Base-by-base conservation (phyloP, 2,888 invertebrate species). In the Melinaea marsaeus region DNA sequence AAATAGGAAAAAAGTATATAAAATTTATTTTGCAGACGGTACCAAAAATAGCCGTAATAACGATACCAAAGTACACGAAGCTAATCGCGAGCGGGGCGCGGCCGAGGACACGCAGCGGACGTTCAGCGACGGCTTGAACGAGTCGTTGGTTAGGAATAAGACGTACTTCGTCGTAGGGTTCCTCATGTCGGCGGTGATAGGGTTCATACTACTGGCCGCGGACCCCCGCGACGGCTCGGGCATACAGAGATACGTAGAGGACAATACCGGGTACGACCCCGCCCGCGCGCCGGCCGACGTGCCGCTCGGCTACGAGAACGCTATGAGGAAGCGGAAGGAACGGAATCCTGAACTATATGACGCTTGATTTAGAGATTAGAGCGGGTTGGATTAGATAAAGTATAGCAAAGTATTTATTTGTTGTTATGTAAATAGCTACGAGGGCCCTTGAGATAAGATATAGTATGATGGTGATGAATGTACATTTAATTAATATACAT, bases 391-490 rank as follows among this genome's bases (percentile, higher is more conserved):
- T 9, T 64, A 55, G 33, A 62, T 48, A 60, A 32, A 32, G 37
- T n/a, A 22, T 42, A 3, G 11, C 13, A 58, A 63, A 64, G 59
- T 66, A 55, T 67, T 32, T 57, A 48, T 35, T 57, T 37, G 60
- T 11, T 51, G 57, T 60, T 64, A 63, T 57, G 47, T 62, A 47
- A 42, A 32, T 55, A 34, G 33, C 47, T 54, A 58, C 42, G 54
- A 55, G 51, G 42, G 45, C 37, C 54, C 51, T 59, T 46, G 48
- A 32, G 66, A 68, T 64, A 71, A 83, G 71, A 81, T 86, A 86
- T 88, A 90, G 89, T 90, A 84, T 90, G 90, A 90, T 90, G 90
- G 90, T 84, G 70, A 75, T 75, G 77, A 62, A 71, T 72, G n/a
- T 46, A 72, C 73, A 77, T 85, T 81, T 85, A 78, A 79, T 83